phyloP scores from a whole-genome alignment of 2,888 invertebrate genomes.

The Torymus texanus region DNA sequence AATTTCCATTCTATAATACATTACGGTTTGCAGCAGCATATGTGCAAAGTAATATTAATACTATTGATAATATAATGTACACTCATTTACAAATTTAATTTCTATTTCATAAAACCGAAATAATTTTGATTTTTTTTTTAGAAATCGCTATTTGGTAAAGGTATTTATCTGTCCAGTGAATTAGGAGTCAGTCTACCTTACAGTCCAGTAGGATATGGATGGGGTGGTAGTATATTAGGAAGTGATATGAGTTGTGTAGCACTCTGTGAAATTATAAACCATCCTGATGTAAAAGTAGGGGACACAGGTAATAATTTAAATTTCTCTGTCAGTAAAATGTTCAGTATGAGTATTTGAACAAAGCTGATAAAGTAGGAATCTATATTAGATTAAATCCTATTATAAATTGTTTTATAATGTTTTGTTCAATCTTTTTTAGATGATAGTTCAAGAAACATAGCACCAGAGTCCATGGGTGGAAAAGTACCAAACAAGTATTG shows the following conservation, averaged over 20 bases:
- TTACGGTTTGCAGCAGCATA: constrained; percentile 85
- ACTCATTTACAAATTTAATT: constrained; percentile 1
- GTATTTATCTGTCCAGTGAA: constrained; percentile 86
- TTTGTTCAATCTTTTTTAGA: constrained; percentile 58
- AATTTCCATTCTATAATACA: constrained; percentile 88
- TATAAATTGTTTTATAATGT: background rate
- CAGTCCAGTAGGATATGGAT: constrained; percentile 84
- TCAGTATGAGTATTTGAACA: too few relatives aligned
- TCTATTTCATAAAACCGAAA: background rate
- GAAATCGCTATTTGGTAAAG: constrained; percentile 82
- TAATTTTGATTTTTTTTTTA: constrained; percentile 36
- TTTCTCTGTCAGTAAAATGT: background rate
- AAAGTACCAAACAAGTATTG: constrained; percentile 83
- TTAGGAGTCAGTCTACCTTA: constrained; percentile 83
- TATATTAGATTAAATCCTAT: background rate
- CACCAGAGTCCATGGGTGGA: constrained; percentile 71
- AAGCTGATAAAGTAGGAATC: too few relatives aligned
- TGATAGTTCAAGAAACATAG: constrained; percentile 63
- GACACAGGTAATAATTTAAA: constrained; percentile 64
- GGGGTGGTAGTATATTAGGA: constrained; percentile 87
- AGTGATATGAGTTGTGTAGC: constrained; percentile 86
- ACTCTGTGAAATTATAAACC: constrained; percentile 87
- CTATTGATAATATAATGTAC: constrained; percentile 7
- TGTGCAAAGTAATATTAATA: constrained; percentile 78
- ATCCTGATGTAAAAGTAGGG: constrained; percentile 78